Evolutionary conservation across 2,797 vertebrate species (phyloP).

Genomic region (Decapterus maruadsi): DNA sequence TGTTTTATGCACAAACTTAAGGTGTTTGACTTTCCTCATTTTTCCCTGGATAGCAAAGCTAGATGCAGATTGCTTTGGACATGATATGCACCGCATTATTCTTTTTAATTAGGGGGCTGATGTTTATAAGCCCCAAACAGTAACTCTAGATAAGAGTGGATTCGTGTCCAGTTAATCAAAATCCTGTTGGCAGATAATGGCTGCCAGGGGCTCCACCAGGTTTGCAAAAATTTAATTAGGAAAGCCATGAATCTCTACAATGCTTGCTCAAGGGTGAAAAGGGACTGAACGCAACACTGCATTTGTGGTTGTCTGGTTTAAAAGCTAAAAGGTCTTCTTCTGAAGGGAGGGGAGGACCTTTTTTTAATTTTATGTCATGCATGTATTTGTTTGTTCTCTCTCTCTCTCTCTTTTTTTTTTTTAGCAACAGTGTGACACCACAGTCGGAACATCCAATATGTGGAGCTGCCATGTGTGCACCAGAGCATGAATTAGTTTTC

Average conservation of each 20-base stretch:
- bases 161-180: constrained; percentile 88
- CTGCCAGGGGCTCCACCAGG: constrained; percentile 83
- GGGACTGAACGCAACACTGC: constrained; percentile 54
- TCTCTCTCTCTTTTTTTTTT: neutral
- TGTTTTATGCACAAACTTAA: constrained; percentile 39
- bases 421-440: constrained; percentile 14
- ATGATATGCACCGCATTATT: constrained; percentile 77
- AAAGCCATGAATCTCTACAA: constrained; percentile 84
- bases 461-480: constrained; percentile 19
- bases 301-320: constrained; percentile 60
- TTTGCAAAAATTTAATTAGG: constrained; percentile 87
- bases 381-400: too few species aligned
- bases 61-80: constrained; percentile 73
- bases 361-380: constrained; percentile 3
- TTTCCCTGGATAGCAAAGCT: constrained; percentile 50
- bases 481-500: constrained; percentile 30
- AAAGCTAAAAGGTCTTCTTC: constrained; percentile 57
- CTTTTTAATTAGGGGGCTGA: constrained; percentile 82
- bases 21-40: constrained; percentile 44
- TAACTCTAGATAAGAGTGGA: constrained; percentile 84
- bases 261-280: constrained; percentile 74
- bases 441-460: neutral
- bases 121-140: constrained; percentile 81
- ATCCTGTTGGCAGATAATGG: constrained; percentile 86
- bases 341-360: constrained; percentile 18